Evolutionary conservation across 1,140 invertebrate species (phyloP).

Genomic region (Conopomorpha cramerella): DNA sequence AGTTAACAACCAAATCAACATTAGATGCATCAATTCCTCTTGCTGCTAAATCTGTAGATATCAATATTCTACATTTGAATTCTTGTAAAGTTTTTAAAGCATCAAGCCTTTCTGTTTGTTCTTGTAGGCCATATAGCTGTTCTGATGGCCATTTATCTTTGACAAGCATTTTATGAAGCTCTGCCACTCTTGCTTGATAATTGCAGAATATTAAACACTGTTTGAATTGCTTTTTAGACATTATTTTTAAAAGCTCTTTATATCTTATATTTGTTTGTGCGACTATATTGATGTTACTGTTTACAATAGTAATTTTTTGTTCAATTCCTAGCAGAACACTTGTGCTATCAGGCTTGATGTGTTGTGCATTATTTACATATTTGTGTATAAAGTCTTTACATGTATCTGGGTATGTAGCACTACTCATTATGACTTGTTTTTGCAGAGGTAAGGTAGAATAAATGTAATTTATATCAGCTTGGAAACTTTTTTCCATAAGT

Average conservation of each 20-base stretch:
- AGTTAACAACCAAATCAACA: slow-evolving; percentile 92
- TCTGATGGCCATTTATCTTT: slow-evolving; percentile 71
- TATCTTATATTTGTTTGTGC: slow-evolving; percentile 73
- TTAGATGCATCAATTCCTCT: slow-evolving; percentile 90
- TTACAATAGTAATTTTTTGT: slow-evolving; percentile 71
- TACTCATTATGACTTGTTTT: slow-evolving; percentile 90
- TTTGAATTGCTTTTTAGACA: slow-evolving; percentile 76
- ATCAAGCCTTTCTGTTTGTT: slow-evolving; percentile 76
- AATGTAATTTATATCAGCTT: slow-evolving; percentile 79
- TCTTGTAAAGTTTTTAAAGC: slow-evolving; percentile 77
- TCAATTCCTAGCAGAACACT: slow-evolving; percentile 74
- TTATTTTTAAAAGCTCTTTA: slow-evolving; percentile 70
- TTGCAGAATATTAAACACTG: slow-evolving; percentile 93
- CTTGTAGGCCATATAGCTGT: slow-evolving; percentile 76
- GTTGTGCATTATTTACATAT: slow-evolving; percentile 82
- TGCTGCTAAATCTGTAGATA: slow-evolving; percentile 90
- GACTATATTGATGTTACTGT: slow-evolving; percentile 64
- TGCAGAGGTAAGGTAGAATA: slow-evolving; percentile 71
- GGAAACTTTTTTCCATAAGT: slow-evolving; percentile 80
- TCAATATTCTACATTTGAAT: slow-evolving; percentile 80
- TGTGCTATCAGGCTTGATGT: slow-evolving; percentile 68
- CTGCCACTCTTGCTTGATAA: slow-evolving; percentile 77
- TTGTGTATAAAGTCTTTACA: slow-evolving; percentile 72
- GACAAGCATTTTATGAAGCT: slow-evolving; percentile 72
- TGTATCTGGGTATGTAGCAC: slow-evolving; percentile 89